These are phyloP conservation scores for Leptinotarsa rubiginosa DNA, from an alignment of 2,888 invertebrate species.

Conservation along the genomic window DNA sequence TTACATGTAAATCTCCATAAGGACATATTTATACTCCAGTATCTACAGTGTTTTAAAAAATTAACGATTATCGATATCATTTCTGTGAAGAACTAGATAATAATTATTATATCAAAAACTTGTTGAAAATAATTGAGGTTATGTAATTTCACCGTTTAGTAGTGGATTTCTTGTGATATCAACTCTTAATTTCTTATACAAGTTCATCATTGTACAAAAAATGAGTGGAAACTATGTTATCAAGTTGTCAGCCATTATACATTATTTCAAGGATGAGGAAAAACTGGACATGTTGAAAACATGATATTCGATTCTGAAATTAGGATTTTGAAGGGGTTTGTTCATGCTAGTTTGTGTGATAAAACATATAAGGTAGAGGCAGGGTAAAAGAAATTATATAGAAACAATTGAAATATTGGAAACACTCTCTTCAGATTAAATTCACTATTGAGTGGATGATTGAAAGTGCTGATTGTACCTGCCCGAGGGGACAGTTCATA, in stretches of 20 bases:
- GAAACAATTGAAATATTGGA: not conserved
- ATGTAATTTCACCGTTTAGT: not conserved
- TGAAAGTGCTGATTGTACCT: conserved; percentile 15
- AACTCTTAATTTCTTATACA: not conserved
- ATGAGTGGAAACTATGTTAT: not conserved
- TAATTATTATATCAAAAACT: not conserved
- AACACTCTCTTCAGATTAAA: not conserved
- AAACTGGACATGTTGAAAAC: not conserved
- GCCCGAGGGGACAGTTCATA: conserved; percentile 14
- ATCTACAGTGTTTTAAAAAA: not conserved
- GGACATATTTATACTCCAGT: not conserved
- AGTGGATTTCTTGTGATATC: not conserved
- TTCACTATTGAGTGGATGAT: not conserved
- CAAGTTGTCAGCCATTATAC: not conserved
- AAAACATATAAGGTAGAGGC: not conserved
- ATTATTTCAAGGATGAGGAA: not conserved
- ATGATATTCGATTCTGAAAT: not conserved
- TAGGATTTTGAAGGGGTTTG: not conserved
- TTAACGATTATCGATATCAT: not conserved
- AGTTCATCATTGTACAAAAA: not conserved
- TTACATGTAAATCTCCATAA: not conserved
- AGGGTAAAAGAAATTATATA: not conserved
- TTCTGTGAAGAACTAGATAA: not conserved
- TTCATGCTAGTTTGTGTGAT: not conserved
- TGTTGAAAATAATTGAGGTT: not conserved